These are phyloP conservation scores for Oreochromis niloticus DNA, from an alignment of 2,113 vertebrate species.

Conservation along the genomic window DNA sequence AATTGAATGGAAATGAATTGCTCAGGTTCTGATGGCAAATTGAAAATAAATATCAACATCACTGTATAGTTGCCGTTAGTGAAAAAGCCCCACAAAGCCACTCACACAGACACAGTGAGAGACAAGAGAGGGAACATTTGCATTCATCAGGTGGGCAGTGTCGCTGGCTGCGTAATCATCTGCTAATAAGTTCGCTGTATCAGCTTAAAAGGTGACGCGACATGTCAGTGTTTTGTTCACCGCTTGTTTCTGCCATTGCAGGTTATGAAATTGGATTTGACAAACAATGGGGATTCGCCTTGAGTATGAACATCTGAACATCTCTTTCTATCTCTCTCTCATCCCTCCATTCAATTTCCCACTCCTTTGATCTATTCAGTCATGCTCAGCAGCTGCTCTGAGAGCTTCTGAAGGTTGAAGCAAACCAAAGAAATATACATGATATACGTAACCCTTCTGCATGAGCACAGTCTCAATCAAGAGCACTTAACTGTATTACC, in stretches of 20 bases:
- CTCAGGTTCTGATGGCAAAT: background rate
- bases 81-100: background rate
- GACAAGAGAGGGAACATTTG: background rate
- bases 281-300: background rate
- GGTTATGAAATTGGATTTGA: background rate
- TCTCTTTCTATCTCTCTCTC: background rate
- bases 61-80: background rate
- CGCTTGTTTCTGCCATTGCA: background rate
- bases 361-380: background rate
- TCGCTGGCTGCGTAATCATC: background rate
- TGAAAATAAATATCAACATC: background rate
- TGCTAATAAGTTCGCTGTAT: background rate
- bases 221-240: background rate
- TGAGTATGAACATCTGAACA: background rate
- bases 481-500: constrained; percentile 11
- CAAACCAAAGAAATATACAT: background rate
- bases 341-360: background rate
- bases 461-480: background rate
- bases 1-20: background rate
- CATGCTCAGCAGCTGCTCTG: background rate
- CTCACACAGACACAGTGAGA: background rate
- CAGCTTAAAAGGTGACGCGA: background rate
- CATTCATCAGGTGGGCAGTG: background rate
- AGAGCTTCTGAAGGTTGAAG: background rate
- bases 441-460: background rate